A percentile compares a stretch with the other conserved stretches of the same genome.
Conservation (phyloP, 2,888 invertebrate genomes). For the Mythimna pallens region DNA sequence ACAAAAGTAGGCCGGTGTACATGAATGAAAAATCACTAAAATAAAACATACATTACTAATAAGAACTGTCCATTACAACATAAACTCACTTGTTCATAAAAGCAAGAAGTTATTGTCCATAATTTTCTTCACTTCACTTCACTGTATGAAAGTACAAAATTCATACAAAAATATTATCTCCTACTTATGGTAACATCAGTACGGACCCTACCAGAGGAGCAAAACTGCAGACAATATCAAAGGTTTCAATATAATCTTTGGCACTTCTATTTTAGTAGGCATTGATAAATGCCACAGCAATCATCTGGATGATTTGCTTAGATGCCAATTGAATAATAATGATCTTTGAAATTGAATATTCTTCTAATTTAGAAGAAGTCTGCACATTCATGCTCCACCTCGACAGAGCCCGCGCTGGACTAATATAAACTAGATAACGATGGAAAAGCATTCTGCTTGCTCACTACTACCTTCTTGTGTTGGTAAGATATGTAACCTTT, state of each 20-base stretch:
- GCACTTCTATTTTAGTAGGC: not conserved
- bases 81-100: slow-evolving; percentile 23
- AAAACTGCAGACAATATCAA: slow-evolving; percentile 29
- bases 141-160: slow-evolving; percentile 51
- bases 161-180: slow-evolving; percentile 45
- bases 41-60: slow-evolving; percentile 28
- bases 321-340: not conserved
- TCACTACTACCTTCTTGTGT: slow-evolving; percentile 99
- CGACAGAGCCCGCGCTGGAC: slow-evolving; percentile 57
- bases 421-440: slow-evolving; percentile 91
- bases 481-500: slow-evolving; percentile 99
- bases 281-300: slow-evolving; percentile 18
- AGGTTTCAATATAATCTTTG: slow-evolving; percentile 19
- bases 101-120: slow-evolving; percentile 14
- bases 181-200: slow-evolving; percentile 21
- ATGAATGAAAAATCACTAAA: slow-evolving; percentile 1
- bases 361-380: slow-evolving; percentile 39
- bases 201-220: slow-evolving; percentile 25
- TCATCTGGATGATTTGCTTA: slow-evolving; percentile 3
- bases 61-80: slow-evolving; percentile 8
- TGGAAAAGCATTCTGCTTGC: slow-evolving; percentile 99
- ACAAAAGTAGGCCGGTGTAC: slow-evolving; percentile 22
- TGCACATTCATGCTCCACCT: slow-evolving; percentile 43
- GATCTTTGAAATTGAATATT: slow-evolving; percentile 29
- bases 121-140: slow-evolving; percentile 16